phyloP scores from a whole-genome alignment of 2,888 invertebrate genomes.

The Vannuccia rotundouncinata region DNA sequence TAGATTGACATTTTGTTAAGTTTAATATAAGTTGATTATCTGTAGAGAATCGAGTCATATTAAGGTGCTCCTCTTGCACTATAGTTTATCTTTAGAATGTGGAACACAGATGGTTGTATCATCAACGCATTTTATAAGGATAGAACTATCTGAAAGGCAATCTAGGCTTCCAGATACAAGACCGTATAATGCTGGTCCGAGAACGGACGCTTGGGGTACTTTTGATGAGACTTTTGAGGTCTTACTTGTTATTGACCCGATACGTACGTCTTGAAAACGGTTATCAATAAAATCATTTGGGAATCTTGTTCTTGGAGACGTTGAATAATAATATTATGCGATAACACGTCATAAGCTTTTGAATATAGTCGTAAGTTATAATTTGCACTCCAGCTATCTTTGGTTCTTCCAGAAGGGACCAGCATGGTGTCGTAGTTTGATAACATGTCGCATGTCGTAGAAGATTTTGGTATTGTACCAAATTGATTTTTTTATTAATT shows the following conservation, averaged over 20 bases:
- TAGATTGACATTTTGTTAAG: not conserved
- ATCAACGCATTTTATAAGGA: not conserved
- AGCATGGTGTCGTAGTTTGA: slow-evolving; percentile 1
- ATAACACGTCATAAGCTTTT: not conserved
- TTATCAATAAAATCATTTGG: not conserved
- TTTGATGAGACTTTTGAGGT: not conserved
- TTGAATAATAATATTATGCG: not conserved
- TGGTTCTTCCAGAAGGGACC: not conserved
- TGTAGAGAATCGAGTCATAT: not conserved
- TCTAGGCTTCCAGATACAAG: not conserved
- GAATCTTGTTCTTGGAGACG: slow-evolving; percentile 3
- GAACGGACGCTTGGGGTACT: too few species aligned
- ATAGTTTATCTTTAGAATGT: not conserved
- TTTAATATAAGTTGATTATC: not conserved
- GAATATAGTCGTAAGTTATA: slow-evolving; percentile 7
- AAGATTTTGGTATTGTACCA: not conserved
- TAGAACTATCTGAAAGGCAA: not conserved
- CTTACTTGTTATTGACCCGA: not conserved
- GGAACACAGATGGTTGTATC: not conserved
- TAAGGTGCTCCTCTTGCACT: not conserved
- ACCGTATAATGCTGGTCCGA: not conserved
- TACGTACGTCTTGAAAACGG: not conserved
- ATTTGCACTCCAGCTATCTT: not conserved
- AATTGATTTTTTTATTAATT: not conserved
- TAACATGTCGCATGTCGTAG: not conserved